These are phyloP conservation scores for Drosophila subquinaria DNA, from an alignment of 2,888 invertebrate genomes.

Conservation along the genomic window DNA sequence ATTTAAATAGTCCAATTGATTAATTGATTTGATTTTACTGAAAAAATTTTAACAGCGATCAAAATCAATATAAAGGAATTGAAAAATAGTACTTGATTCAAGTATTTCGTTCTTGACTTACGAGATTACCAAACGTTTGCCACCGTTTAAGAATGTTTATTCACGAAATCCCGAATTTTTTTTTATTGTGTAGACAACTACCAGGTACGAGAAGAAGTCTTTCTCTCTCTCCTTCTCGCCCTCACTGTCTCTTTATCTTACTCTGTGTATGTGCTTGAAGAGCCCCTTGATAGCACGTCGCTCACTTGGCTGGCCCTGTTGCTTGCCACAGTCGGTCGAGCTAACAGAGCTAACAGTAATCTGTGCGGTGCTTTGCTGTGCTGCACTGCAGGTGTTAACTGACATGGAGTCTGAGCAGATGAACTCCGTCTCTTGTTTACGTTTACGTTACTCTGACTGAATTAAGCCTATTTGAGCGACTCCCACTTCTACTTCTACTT, in stretches of 20 bases:
- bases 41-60: too few species aligned
- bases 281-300: constrained; percentile 73
- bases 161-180: too few species aligned
- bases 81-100: too few species aligned
- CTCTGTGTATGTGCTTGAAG: constrained; percentile 54
- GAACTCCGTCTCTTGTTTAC: constrained; percentile 31
- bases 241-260: constrained; percentile 17
- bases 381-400: constrained; percentile 68
- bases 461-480: constrained; percentile 27
- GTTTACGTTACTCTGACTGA: constrained; percentile 9
- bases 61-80: too few species aligned
- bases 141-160: too few species aligned
- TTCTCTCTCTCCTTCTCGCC: constrained; percentile 16
- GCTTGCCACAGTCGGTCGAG: constrained; percentile 1
- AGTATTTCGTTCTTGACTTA: too few species aligned
- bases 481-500: background rate
- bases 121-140: too few species aligned
- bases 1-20: too few species aligned
- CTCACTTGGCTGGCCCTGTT: constrained; percentile 43
- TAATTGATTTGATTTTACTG: too few species aligned
- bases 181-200: constrained; percentile 27
- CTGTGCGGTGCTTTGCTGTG: constrained; percentile 57
- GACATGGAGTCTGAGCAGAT: constrained; percentile 20
- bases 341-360: constrained; percentile 52
- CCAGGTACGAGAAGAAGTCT: constrained; percentile 23